phyloP scores from a whole-genome alignment of 2,797 vertebrate genomes.

The Catamblyrhynchus diadema region DNA sequence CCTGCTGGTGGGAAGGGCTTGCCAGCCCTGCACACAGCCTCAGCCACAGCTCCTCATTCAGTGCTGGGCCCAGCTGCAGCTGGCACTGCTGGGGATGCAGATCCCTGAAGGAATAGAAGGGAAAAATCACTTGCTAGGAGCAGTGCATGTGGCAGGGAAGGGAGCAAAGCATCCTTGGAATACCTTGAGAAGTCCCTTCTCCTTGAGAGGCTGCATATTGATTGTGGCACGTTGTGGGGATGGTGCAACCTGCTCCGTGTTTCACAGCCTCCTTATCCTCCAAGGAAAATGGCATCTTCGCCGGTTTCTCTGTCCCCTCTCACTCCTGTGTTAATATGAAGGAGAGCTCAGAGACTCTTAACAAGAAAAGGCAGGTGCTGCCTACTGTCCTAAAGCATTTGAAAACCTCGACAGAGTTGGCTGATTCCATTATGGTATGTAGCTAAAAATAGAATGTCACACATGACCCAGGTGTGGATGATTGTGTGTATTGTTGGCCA shows the following conservation, averaged over 20 bases:
- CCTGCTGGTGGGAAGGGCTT: neutral
- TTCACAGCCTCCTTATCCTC: accelerated
- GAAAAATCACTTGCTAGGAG: neutral
- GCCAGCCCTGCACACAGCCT: neutral
- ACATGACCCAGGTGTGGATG: neutral
- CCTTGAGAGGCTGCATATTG: neutral
- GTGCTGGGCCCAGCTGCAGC: neutral
- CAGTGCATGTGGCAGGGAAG: neutral
- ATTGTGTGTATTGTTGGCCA: neutral
- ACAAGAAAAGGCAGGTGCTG: neutral
- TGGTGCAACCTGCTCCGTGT: accelerated
- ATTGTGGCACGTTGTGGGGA: neutral
- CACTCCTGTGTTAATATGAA: neutral
- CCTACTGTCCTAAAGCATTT: accelerated
- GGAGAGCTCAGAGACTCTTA: neutral
- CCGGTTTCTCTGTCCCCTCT: neutral
- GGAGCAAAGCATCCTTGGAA: neutral
- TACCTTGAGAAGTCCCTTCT: neutral
- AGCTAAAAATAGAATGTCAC: neutral
- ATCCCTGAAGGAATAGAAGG: neutral
- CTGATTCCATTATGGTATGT: accelerated
- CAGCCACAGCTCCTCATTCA: neutral
- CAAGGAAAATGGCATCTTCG: accelerated
- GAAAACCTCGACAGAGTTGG: neutral
- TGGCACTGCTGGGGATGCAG: neutral